Evolutionary conservation across 2,888 invertebrate genomes (phyloP).

Genomic region (Trichopria drosophilae): DNA sequence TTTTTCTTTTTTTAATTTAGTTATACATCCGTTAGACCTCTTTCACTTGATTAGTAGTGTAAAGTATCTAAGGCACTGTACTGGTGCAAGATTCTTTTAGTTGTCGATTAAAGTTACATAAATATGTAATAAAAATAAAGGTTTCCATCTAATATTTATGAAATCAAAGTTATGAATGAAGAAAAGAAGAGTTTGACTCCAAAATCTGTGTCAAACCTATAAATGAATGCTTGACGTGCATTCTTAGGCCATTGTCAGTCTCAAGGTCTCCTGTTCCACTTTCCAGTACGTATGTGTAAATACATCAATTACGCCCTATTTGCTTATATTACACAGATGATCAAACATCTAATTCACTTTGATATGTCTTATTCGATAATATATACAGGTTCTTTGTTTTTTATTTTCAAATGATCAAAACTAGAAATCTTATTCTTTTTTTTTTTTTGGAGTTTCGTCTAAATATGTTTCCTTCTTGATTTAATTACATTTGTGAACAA

Average conservation of each 20-base stretch:
- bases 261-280: conserved; percentile 34
- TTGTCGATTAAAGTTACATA: too few species aligned
- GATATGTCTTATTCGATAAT: too few species aligned
- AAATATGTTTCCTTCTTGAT: too few species aligned
- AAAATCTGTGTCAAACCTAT: conserved; percentile 24
- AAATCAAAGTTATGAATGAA: background rate
- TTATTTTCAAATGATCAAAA: conserved; percentile 10
- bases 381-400: conserved; percentile 2
- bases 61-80: too few species aligned
- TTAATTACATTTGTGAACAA: too few species aligned
- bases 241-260: conserved; percentile 35
- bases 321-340: conserved; percentile 19
- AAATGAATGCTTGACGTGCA: conserved; percentile 26
- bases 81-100: too few species aligned
- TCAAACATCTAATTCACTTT: too few species aligned
- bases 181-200: conserved; percentile 20
- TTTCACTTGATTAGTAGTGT: too few species aligned
- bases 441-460: too few species aligned
- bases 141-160: background rate
- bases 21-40: too few species aligned
- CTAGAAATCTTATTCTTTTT: too few species aligned
- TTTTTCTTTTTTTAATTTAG: too few species aligned
- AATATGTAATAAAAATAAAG: background rate
- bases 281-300: conserved; percentile 23
- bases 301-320: conserved; percentile 23